Percentiles rank a stretch among this genome's conserved stretches.
Evolutionary conservation across 2,888 invertebrate species (phyloP).

Genomic region (Trachelus tabidus): DNA sequence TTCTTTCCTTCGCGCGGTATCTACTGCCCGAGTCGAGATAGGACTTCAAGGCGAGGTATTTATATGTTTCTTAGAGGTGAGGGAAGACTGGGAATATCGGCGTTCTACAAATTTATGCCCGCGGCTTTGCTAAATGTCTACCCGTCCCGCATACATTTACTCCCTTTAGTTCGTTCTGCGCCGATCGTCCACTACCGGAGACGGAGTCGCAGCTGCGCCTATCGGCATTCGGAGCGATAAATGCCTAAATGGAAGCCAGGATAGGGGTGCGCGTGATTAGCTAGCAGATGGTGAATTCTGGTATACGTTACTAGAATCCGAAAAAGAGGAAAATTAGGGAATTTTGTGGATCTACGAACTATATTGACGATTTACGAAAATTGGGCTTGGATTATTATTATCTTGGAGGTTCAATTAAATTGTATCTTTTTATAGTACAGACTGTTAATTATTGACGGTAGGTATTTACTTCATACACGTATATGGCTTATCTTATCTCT

Average conservation of each 20-base stretch:
- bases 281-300: neutral
- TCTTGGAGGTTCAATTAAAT: neutral
- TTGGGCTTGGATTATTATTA: neutral
- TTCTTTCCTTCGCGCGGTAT: neutral
- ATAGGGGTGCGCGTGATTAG: neutral
- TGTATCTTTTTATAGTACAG: neutral
- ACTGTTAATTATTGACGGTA: neutral
- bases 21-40: neutral
- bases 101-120: conserved; percentile 53
- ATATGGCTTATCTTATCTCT: neutral
- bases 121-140: conserved; percentile 49
- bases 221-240: conserved; percentile 10
- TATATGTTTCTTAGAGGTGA: neutral
- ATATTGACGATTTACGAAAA: neutral
- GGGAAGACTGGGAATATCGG: conserved; percentile 34
- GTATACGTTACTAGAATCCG: neutral
- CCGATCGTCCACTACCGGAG: conserved; percentile 2
- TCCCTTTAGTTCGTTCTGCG: conserved; percentile 6
- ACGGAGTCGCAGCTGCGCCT: conserved; percentile 4
- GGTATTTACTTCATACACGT: neutral
- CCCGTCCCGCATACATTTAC: conserved; percentile 43
- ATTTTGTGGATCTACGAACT: neutral
- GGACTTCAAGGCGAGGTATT: neutral
- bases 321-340: neutral
- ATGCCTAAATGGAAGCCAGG: neutral